phyloP scores from a whole-genome alignment of 2,797 vertebrate species.

The Aplochiton taeniatus region DNA sequence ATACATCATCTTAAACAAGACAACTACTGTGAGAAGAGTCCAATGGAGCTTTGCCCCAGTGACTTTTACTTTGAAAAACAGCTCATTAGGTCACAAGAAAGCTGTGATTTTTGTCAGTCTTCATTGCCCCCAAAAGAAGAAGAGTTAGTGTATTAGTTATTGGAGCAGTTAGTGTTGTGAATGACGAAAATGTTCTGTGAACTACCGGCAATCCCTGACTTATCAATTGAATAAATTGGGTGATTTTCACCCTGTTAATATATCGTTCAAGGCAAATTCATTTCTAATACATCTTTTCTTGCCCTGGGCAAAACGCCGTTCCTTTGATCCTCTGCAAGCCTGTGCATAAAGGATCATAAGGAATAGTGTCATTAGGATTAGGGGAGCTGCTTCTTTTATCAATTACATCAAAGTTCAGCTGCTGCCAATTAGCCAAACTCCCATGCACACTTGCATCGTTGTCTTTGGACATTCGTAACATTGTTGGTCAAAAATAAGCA shows the following conservation, averaged over 20 bases:
- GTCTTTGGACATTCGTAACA: constrained; percentile 63
- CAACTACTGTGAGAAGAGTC: constrained; percentile 6
- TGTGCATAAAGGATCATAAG: constrained; percentile 83
- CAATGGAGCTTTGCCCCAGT: constrained; percentile 44
- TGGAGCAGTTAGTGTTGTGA: constrained; percentile 50
- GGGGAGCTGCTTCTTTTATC: constrained; percentile 78
- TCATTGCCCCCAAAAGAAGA: constrained; percentile 29
- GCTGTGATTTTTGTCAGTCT: constrained; percentile 21
- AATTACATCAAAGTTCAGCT: constrained; percentile 80
- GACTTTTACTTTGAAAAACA: constrained; percentile 60
- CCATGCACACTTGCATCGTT: constrained; percentile 52
- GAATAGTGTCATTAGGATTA: constrained; percentile 79
- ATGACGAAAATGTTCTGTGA: constrained; percentile 62
- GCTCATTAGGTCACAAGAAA: constrained; percentile 64
- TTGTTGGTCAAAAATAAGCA: constrained; percentile 64
- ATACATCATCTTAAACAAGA: constrained; percentile 35
- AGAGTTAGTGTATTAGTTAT: constrained; percentile 51
- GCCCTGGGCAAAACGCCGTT: constrained; percentile 69
- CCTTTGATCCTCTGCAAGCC: constrained; percentile 80
- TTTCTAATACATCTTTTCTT: constrained; percentile 78
- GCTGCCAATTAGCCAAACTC: constrained; percentile 69
- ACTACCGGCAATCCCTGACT: constrained; percentile 59
- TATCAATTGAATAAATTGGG: constrained; percentile 76
- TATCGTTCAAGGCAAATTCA: constrained; percentile 71
- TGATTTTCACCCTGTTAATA: constrained; percentile 76